Evolutionary conservation across 2,888 invertebrate species (phyloP), one percentile per base, ranked within the genome.

Genomic region (Ashinkailepas kermadecensis): DNA sequence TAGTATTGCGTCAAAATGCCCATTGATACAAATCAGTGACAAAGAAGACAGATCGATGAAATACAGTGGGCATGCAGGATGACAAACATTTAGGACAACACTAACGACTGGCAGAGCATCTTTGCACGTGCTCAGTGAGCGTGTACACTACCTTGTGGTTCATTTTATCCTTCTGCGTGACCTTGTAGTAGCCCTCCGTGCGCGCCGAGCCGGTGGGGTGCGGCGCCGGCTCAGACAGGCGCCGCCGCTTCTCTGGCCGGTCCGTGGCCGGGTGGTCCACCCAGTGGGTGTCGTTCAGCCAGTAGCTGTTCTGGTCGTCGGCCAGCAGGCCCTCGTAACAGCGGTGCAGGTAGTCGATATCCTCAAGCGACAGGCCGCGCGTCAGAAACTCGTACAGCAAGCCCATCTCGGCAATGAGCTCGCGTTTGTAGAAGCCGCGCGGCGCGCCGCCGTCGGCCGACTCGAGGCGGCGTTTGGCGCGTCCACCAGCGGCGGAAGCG

Each of bases 221-320:
- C 0, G 87, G 89, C 83, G 94, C 93, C 21, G n/a, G 56, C 81
- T 93, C 94, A 83, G 92, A 90, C 86, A 93, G 91, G 86, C 92
- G 91, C 83, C 91, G 90, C 86, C 93, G 93, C 83, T 93, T 92
- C 83, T 92, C 92, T 80, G 92, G 91, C 79, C 87, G 87, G 82
- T 94, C 86, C 84, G 84, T 85, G 54, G 84, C 82, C 4, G 89
- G 87, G 88, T 98, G 97, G 87, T 97, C 96, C 23, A 97, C 96
- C 97, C 98, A 98, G 88, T 97, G 96, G 74, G 97, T 97, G 87
- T 96, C 96, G 87, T 97, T 96, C 83, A 98, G 89, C 96, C 96
- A 96, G 87, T 94, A 94, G 81, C 93, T 92, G 85, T 93, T 86
- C 9, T 86, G 86, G 85, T 94, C 94, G 78, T 88, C 87, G 0